phyloP scores from a whole-genome alignment of 2,888 invertebrate genomes.

The Drymonia ruficornis region DNA sequence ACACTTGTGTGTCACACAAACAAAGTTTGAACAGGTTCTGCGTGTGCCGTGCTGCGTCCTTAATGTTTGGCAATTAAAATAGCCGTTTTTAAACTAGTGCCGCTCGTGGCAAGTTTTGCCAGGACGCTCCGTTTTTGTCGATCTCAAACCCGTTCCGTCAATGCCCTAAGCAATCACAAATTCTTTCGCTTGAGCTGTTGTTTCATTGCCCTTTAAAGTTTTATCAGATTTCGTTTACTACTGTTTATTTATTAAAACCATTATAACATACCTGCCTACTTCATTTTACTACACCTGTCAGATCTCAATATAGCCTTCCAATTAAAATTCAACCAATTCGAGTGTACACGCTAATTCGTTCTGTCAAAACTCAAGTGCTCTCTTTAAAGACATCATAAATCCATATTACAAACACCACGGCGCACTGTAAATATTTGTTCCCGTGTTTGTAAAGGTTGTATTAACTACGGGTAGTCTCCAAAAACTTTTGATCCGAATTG shows the following conservation, averaged over 20 bases:
- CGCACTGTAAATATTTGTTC: conserved; percentile 68
- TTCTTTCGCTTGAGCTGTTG: neutral
- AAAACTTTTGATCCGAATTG: conserved; percentile 59
- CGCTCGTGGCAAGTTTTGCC: conserved; percentile 15
- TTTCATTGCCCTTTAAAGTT: neutral
- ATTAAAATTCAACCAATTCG: conserved; percentile 58
- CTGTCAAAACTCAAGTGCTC: conserved; percentile 51
- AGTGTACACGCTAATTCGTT: conserved; percentile 61
- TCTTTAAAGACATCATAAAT: conserved; percentile 64
- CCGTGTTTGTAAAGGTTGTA: conserved; percentile 43
- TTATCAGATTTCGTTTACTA: neutral
- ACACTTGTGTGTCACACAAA: conserved; percentile 61
- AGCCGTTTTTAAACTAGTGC: conserved; percentile 22
- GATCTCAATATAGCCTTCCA: conserved; percentile 30
- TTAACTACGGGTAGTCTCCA: conserved; percentile 38
- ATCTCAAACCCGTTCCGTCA: conserved; percentile 24
- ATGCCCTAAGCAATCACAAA: conserved; percentile 7
- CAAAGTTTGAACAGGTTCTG: conserved; percentile 33
- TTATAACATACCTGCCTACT: neutral
- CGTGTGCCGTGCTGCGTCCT: conserved; percentile 16
- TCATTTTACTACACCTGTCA: conserved; percentile 11
- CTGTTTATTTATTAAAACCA: neutral
- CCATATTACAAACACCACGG: conserved; percentile 54
- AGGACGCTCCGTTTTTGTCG: conserved; percentile 18
- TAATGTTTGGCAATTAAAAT: conserved; percentile 32